Percentiles rank a stretch among this genome's conserved stretches.
Conservation (phyloP, 2,113 vertebrate genomes). For the Neotoma lepida region DNA sequence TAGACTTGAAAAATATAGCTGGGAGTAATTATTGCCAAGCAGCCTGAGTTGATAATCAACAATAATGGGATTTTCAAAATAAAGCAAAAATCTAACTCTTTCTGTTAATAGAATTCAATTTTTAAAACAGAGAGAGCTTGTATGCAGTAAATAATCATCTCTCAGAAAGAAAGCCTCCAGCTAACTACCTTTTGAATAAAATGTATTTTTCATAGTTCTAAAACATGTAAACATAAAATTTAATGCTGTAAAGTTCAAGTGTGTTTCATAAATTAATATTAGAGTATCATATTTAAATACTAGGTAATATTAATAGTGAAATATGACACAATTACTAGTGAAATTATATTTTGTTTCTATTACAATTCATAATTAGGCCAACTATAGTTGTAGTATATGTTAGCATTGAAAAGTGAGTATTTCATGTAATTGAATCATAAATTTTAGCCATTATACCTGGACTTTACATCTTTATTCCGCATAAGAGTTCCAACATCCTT, state of each 20-base stretch:
- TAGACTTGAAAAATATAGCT: neutral
- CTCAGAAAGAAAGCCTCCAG: conserved; percentile 10
- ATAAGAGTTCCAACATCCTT: conserved; percentile 53
- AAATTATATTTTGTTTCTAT: conserved; percentile 45
- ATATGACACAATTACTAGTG: neutral
- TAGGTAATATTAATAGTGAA: conserved; percentile 46
- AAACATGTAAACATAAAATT: neutral
- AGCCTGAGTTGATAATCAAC: neutral
- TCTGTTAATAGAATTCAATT: conserved; percentile 40
- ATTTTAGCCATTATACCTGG: conserved; percentile 68
- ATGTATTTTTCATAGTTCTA: neutral
- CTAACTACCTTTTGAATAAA: conserved; percentile 23
- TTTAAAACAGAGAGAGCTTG: conserved; percentile 47
- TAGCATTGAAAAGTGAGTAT: conserved; percentile 46
- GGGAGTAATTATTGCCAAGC: neutral
- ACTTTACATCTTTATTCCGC: conserved; percentile 54
- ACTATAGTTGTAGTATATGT: conserved; percentile 47
- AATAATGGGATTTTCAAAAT: conserved; percentile 40
- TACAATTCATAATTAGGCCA: conserved; percentile 56
- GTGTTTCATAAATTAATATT: conserved; percentile 29
- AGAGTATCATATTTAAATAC: conserved; percentile 28
- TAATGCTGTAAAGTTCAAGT: conserved; percentile 39
- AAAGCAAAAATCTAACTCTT: neutral
- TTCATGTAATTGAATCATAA: conserved; percentile 67
- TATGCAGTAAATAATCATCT: neutral